Conservation (phyloP, 2,888 invertebrate species). For the Eumerus sabulonum region DNA sequence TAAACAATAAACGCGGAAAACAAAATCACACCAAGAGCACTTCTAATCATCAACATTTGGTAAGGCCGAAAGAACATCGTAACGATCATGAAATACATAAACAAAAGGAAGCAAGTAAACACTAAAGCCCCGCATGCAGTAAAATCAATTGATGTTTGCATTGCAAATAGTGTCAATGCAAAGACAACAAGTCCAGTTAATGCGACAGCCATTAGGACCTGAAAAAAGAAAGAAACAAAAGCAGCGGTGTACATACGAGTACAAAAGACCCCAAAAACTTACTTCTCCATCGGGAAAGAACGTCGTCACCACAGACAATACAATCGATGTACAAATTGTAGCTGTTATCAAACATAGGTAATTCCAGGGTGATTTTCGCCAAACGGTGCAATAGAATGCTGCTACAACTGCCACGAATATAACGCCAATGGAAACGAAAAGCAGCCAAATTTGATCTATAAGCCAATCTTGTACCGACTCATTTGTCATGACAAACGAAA, state of each 20-base stretch:
- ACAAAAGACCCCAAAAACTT: too few relatives aligned
- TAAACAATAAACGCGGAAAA: constrained; percentile 95
- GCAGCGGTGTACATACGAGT: too few relatives aligned
- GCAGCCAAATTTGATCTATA: constrained; percentile 80
- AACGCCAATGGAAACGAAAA: constrained; percentile 85
- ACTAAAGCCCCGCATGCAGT: constrained; percentile 89
- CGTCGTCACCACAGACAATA: constrained; percentile 87
- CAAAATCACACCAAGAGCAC: constrained; percentile 90
- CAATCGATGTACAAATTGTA: constrained; percentile 89
- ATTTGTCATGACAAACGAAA: constrained; percentile 87
- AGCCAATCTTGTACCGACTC: constrained; percentile 82
- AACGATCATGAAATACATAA: constrained; percentile 89
- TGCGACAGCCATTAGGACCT: constrained; percentile 93
- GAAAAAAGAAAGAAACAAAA: constrained; percentile 9
- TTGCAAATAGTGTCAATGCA: constrained; percentile 92
- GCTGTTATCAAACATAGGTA: constrained; percentile 93
- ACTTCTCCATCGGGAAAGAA: too few relatives aligned
- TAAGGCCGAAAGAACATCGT: constrained; percentile 82
- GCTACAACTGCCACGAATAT: constrained; percentile 87
- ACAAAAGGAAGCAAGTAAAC: constrained; percentile 86
- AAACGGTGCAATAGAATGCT: constrained; percentile 93
- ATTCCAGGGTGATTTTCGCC: constrained; percentile 92
- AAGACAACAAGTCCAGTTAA: constrained; percentile 93
- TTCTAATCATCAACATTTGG: constrained; percentile 87
- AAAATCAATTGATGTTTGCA: constrained; percentile 95